Evolutionary conservation across 2,113 vertebrate species (phyloP), one percentile per base, ranked within the genome.

Genomic region (Myiopsitta monachus): DNA sequence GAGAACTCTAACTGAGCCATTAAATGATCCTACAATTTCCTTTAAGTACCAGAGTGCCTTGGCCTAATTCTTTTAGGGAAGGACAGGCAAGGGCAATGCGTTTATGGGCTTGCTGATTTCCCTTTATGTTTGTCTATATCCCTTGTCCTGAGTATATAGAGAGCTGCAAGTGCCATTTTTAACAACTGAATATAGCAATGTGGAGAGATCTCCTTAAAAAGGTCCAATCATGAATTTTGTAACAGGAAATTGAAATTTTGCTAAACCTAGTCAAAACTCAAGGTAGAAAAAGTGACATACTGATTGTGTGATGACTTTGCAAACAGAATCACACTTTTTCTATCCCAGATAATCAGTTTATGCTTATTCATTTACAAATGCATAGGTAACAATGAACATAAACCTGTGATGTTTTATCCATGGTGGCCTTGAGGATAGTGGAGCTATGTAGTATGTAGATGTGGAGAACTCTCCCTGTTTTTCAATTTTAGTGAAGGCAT

Each of bases 211-310:
- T 15, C 51, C 31, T 90, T 76, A 79, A 69, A 94, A 87, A 70
- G 2, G 24, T 36, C 52, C 43, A 38, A 38, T 82, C 82, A 83
- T 94, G 75, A 91, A 95, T 96, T 97, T 92, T 97, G 77, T 39
- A 94, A 67, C 13, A 87, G 75, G 76, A 90, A 82, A 92, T 9
- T 72, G 44, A 93, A 94, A 96, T 97, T 88, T 94, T 94, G 75
- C 57, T 96, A 92, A 97, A 97, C 61, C 27, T 83, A 66, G 33
- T 86, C 90, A 94, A 81, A 84, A 81, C 55, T 84, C 94, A 72
- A 59, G 36, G 10, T n/a, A 92, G 67, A 78, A 80, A 43, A 70
- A 57, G 51, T 67, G 64, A 31, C 12, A 21, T 57, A 18, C 14
- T 30, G 36, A 70, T 27, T 28, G 8, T 59, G 18, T 84, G 38